These are phyloP conservation scores for Himalopsyche kuldschensis DNA, from an alignment of 2,888 invertebrate genomes.

Conservation along the genomic window DNA sequence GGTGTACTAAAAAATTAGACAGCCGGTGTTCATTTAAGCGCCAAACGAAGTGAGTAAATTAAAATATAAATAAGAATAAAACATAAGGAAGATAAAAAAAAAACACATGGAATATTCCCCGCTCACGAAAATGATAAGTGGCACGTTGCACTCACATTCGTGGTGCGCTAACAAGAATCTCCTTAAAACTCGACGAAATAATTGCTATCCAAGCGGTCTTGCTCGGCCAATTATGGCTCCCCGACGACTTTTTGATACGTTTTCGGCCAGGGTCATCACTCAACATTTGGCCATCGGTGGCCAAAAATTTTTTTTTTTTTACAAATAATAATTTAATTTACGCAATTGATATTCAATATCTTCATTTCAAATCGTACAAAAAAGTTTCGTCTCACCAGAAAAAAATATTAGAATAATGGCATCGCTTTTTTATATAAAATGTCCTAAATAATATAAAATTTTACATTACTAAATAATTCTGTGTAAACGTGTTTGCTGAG, in stretches of 20 bases:
- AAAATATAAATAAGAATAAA: slow-evolving; percentile 1
- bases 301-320: too few relatives aligned
- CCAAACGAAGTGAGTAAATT: not conserved
- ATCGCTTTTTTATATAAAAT: too few relatives aligned
- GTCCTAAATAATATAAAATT: too few relatives aligned
- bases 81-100: not conserved
- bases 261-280: not conserved
- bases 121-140: slow-evolving; percentile 32
- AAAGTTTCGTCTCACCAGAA: too few relatives aligned
- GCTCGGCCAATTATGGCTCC: slow-evolving; percentile 21
- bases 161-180: slow-evolving; percentile 35
- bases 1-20: not conserved
- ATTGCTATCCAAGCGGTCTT: slow-evolving; percentile 18
- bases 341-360: too few relatives aligned
- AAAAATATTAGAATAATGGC: too few relatives aligned
- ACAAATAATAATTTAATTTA: too few relatives aligned
- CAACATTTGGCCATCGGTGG: not conserved
- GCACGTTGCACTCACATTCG: slow-evolving; percentile 20
- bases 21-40: not conserved
- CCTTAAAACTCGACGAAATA: slow-evolving; percentile 32
- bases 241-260: not conserved
- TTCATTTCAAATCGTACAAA: too few relatives aligned
- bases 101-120: not conserved
- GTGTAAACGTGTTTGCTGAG: too few relatives aligned
- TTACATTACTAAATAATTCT: too few relatives aligned